Percentiles rank a stretch among this genome's conserved stretches.
Conservation (phyloP, 2,888 invertebrate genomes). For the Drosophila multiciliata region DNA sequence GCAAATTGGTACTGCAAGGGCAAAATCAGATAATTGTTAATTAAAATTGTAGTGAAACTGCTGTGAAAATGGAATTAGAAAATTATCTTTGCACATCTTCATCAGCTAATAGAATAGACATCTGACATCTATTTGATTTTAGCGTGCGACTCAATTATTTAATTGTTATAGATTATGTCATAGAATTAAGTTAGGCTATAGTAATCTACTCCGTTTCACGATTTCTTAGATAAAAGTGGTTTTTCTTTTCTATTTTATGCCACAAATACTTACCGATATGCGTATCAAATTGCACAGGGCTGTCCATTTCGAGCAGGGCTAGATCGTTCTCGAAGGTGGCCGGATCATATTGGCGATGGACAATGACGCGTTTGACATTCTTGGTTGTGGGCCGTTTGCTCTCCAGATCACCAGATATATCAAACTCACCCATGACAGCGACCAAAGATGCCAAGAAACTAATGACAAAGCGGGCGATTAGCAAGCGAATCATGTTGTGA, state of each 20-base stretch:
- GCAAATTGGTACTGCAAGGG: constrained; percentile 92
- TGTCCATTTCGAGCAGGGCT: constrained; percentile 93
- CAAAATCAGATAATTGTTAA: background rate
- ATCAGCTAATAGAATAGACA: background rate
- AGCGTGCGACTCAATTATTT: background rate
- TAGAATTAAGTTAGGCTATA: background rate
- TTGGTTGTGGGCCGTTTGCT: constrained; percentile 91
- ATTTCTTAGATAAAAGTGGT: too few species aligned
- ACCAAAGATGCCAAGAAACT: constrained; percentile 94
- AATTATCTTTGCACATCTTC: background rate
- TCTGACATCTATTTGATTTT: background rate
- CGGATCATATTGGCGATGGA: constrained; percentile 94
- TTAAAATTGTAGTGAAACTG: background rate
- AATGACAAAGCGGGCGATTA: background rate
- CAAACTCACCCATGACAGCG: constrained; percentile 96
- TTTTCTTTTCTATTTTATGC: background rate
- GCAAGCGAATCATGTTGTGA: accelerated
- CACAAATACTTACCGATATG: constrained; percentile 89
- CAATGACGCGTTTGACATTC: constrained; percentile 94
- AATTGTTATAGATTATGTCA: background rate
- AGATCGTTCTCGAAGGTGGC: constrained; percentile 97
- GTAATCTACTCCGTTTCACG: background rate
- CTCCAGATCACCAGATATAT: constrained; percentile 94
- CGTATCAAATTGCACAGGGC: constrained; percentile 92
- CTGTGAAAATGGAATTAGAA: background rate